Base-by-base conservation (phyloP, 1,140 invertebrate species). In the Gonatopus flavifemur region DNA sequence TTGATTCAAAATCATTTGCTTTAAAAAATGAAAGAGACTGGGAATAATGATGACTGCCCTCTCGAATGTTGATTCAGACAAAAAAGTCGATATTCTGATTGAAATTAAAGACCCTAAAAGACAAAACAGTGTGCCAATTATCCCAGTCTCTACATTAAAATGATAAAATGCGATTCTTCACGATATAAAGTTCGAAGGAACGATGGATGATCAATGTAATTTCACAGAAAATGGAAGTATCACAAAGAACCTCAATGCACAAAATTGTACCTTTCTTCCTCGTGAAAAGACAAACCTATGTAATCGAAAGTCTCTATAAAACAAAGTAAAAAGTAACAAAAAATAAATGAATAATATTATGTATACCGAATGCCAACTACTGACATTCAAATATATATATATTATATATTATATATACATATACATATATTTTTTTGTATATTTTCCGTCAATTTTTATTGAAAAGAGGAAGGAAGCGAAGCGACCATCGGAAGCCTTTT, bases 241-340 rank as follows among this genome's bases (percentile, higher is more conserved):
- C 55, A 59, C 47, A 52, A 50, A 32, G 48, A 31, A 53, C 51
- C 13, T 48, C 32, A 59, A 52, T 64, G 59, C 57, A 66, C 55
- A 68, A 68, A 64, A 59, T 48, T 63, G 61, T 67, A 71, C 67
- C 59, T 65, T 64, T 57, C 54, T 62, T 66, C 67, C 59, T 59
- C 33, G 57, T 52, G 54, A 28, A 63, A 62, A 58, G 66, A 42
- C 48, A 57, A 49, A 57, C 48, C 54, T 67, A 69, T 62, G 55
- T 65, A 71, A 70, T 51, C 67, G 62, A 69, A 70, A 69, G 58
- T 69, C 66, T 71, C 64, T 64, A 62, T 66, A 44, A 57, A 70
- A 66, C 52, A 61, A 45, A 60, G 20, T 63, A 65, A 40, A 46
- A 52, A 37, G 44, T 40, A 51, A 42, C 20, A 36, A 60, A 24